Evolutionary conservation across 2,113 vertebrate species (phyloP).

Genomic region (Puma concolor): DNA sequence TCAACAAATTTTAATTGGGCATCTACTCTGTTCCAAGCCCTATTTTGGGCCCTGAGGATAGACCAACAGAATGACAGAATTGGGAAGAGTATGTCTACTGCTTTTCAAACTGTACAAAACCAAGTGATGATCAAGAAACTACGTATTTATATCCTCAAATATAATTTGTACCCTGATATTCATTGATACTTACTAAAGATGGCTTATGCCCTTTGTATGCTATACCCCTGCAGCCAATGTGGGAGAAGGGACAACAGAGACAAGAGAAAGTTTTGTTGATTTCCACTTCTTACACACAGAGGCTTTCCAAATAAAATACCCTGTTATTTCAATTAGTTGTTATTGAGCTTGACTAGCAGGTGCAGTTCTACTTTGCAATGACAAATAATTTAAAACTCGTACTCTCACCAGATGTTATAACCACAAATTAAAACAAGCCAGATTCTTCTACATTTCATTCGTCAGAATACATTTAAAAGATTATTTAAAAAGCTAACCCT

Average conservation of each 20-base stretch:
- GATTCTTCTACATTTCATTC: background rate
- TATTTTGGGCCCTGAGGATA: background rate
- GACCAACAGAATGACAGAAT: background rate
- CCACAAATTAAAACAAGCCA: constrained; percentile 32
- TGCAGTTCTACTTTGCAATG: background rate
- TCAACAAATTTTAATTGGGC: background rate
- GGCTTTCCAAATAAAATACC: constrained; percentile 34
- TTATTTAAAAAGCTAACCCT: background rate
- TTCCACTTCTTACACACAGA: background rate
- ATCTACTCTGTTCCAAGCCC: background rate
- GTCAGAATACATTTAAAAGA: background rate
- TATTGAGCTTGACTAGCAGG: constrained; percentile 3
- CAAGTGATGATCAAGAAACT: background rate
- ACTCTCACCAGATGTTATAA: constrained; percentile 16
- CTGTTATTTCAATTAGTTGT: constrained; percentile 14
- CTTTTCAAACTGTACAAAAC: background rate
- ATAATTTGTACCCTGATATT: background rate
- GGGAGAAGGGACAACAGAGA: background rate
- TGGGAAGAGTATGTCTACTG: background rate
- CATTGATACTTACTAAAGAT: background rate
- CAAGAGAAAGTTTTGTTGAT: background rate
- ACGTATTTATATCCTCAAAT: background rate
- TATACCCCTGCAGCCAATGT: background rate
- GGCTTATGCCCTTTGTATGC: background rate
- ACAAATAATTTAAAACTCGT: constrained; percentile 50